These are phyloP conservation scores for Malacoctenus gilli DNA, from an alignment of 2,797 vertebrate genomes.

Conservation along the genomic window DNA sequence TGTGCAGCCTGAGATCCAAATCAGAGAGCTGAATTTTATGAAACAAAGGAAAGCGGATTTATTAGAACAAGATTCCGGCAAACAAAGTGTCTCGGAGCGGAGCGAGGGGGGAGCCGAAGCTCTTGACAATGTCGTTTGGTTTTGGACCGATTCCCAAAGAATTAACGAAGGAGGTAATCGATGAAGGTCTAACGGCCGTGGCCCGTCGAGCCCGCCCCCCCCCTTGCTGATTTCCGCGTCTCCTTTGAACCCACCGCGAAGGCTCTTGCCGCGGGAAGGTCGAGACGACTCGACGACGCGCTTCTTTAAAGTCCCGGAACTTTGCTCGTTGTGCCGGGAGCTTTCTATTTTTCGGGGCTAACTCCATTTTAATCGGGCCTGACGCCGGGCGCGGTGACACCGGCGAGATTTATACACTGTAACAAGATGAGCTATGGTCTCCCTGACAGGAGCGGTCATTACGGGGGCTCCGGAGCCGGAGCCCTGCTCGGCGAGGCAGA, in stretches of 20 bases:
- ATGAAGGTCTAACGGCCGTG: background rate
- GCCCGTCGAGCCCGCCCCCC: background rate
- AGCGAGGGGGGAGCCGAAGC: too few relatives aligned
- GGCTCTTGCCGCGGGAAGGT: slow-evolving; percentile 29
- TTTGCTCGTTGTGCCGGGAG: background rate
- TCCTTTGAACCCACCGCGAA: slow-evolving; percentile 20
- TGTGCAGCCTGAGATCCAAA: too few relatives aligned
- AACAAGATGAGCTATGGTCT: slow-evolving; percentile 61
- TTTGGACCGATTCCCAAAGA: background rate
- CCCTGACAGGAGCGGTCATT: slow-evolving; percentile 66
- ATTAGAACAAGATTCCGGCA: too few relatives aligned
- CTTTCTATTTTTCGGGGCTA: slow-evolving; percentile 10
- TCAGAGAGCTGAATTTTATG: too few relatives aligned
- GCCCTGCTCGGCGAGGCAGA: slow-evolving; percentile 37
- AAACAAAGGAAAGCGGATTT: too few relatives aligned
- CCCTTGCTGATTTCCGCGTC: slow-evolving; percentile 16
- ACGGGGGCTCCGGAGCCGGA: slow-evolving; percentile 39
- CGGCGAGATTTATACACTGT: slow-evolving; percentile 56
- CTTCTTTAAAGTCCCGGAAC: slow-evolving; percentile 15
- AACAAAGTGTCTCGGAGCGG: too few relatives aligned
- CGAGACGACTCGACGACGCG: slow-evolving; percentile 8
- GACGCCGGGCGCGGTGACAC: slow-evolving; percentile 31
- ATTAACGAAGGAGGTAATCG: background rate
- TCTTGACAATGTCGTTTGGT: too few relatives aligned
- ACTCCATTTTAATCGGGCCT: slow-evolving; percentile 50